phyloP scores from a whole-genome alignment of 2,797 vertebrate species.

The Pseudochirops cupreus region DNA sequence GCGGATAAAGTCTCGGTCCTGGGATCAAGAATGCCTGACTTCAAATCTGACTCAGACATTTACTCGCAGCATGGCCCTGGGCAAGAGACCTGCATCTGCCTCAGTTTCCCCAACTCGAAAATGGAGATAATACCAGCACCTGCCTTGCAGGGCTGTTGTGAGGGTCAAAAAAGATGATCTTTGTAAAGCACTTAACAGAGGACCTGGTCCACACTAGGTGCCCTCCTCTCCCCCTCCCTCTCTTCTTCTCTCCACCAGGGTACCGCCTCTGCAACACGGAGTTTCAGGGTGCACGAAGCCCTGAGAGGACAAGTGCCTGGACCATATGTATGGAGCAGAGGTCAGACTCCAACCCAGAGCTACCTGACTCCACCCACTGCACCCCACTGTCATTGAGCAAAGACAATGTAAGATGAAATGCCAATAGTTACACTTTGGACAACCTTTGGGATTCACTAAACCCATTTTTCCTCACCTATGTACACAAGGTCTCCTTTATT shows the following conservation, averaged over 20 bases:
- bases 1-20: not conserved
- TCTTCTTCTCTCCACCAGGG: not conserved
- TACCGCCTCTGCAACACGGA: not conserved
- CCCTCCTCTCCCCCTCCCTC: not conserved
- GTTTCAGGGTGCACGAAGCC: not conserved
- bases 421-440: not conserved
- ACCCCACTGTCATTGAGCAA: not conserved
- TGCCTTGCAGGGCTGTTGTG: not conserved
- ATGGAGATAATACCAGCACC: not conserved
- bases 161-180: not conserved
- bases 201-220: not conserved
- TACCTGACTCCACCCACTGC: not conserved
- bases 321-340: not conserved
- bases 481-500: constrained; percentile 27
- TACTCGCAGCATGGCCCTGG: not conserved
- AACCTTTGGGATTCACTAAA: constrained; percentile 57
- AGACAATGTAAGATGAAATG: constrained; percentile 15
- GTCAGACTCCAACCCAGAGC: not conserved
- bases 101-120: not conserved
- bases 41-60: not conserved
- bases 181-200: not conserved
- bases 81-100: not conserved
- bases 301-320: too few relatives aligned
- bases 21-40: not conserved
- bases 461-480: constrained; percentile 46